Conservation (phyloP, 2,888 invertebrate species). For the Dryocosmus kuriphilus region DNA sequence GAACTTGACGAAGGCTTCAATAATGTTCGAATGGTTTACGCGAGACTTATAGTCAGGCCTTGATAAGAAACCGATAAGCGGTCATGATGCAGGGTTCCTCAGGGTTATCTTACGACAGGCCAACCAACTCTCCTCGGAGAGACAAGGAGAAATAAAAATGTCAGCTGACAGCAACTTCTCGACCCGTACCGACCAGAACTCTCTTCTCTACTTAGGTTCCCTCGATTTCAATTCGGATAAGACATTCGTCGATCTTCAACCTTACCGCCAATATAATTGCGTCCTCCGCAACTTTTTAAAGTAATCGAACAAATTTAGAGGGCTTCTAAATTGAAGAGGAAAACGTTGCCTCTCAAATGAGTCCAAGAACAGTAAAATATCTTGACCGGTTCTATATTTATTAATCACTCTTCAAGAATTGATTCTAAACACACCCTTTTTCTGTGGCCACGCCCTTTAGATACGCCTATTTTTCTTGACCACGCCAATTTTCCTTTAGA, state of each 20-base stretch:
- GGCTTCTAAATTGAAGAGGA: no score
- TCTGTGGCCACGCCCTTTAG: no score
- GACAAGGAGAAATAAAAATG: slow-evolving; percentile 54
- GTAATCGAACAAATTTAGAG: neutral
- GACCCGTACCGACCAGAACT: slow-evolving; percentile 53
- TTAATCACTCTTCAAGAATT: no score
- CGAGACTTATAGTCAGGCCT: slow-evolving; percentile 62
- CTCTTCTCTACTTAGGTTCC: slow-evolving; percentile 53
- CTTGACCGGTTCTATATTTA: no score
- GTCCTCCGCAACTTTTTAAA: neutral
- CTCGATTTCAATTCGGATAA: slow-evolving; percentile 48
- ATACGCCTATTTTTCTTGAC: no score
- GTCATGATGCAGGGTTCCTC: slow-evolving; percentile 73
- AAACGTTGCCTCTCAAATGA: no score
- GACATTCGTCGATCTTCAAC: neutral
- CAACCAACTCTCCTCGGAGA: slow-evolving; percentile 71
- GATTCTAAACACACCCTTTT: no score
- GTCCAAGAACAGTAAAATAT: no score
- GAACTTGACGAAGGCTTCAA: slow-evolving; percentile 51
- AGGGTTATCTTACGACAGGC: slow-evolving; percentile 77
- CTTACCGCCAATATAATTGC: neutral
- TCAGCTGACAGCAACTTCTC: slow-evolving; percentile 52
- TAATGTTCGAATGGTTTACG: slow-evolving; percentile 61
- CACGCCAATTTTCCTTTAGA: no score
- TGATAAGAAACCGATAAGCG: slow-evolving; percentile 76